phyloP scores from a whole-genome alignment of 2,888 invertebrate genomes.

The Strigamia transsilvanica region DNA sequence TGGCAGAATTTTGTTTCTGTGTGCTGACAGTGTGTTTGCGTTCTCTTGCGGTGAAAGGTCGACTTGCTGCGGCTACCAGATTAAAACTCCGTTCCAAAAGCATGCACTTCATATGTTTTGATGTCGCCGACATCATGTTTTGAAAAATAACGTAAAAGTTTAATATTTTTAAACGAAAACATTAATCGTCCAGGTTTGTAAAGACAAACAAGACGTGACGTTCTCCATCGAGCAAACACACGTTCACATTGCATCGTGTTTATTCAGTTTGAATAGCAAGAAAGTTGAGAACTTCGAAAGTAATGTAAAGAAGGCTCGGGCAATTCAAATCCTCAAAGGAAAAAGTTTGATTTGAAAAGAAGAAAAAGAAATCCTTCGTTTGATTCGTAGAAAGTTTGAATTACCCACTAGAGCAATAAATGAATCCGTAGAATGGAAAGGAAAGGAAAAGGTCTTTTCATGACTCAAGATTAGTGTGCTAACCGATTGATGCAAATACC shows the following conservation, averaged over 20 bases:
- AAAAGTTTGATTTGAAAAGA: conserved; percentile 2
- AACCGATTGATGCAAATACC: conserved; percentile 42
- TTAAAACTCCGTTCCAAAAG: no score
- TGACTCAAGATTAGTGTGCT: conserved; percentile 2
- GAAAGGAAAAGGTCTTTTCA: conserved; percentile 15
- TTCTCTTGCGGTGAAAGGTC: no score
- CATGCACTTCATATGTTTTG: no score
- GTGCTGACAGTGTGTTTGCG: no score
- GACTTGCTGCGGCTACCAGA: no score
- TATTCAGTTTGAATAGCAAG: not conserved
- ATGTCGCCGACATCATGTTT: not conserved
- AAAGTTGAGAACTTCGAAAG: not conserved
- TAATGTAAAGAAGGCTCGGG: not conserved
- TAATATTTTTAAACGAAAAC: not conserved
- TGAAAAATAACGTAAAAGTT: not conserved
- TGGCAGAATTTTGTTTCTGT: no score
- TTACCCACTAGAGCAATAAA: conserved; percentile 45
- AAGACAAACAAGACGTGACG: not conserved
- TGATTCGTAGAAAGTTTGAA: conserved; percentile 49
- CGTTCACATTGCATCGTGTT: not conserved
- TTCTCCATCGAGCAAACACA: no score
- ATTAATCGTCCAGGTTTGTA: not conserved
- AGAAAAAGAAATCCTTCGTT: conserved; percentile 7
- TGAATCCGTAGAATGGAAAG: not conserved
- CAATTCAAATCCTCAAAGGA: conserved; percentile 6